phyloP scores from a whole-genome alignment of 2,888 invertebrate species.

The Scaptomyza reducta region DNA sequence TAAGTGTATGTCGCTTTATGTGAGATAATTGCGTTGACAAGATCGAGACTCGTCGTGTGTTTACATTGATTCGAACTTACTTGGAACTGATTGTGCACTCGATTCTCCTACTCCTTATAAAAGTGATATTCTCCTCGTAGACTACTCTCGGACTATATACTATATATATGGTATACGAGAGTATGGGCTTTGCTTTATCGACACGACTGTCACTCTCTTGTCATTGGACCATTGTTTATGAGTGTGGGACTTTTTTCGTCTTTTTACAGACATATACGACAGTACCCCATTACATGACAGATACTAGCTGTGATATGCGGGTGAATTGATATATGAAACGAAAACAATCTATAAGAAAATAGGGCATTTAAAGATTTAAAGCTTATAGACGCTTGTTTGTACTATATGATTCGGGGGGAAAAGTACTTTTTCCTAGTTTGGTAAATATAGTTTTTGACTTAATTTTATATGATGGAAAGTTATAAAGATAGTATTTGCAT shows the following conservation, averaged over 20 bases:
- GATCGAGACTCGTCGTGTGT: constrained; percentile 51
- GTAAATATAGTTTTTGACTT: not conserved
- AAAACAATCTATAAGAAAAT: constrained; percentile 19
- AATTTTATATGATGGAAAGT: constrained; percentile 23
- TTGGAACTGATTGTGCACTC: constrained; percentile 35
- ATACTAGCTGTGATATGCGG: constrained; percentile 46
- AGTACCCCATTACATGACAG: constrained; percentile 31
- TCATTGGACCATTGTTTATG: constrained; percentile 71
- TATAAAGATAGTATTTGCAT: constrained; percentile 55
- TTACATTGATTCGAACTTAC: constrained; percentile 55
- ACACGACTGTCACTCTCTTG: constrained; percentile 63
- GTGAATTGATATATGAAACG: constrained; percentile 36
- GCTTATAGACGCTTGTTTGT: not conserved
- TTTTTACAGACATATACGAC: not conserved
- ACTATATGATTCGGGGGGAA: not conserved
- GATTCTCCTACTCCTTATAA: not conserved
- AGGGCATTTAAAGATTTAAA: constrained; percentile 10
- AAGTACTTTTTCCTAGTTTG: not conserved
- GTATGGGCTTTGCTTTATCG: constrained; percentile 60
- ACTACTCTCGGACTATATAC: too few species aligned
- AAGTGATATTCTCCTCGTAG: constrained; percentile 5
- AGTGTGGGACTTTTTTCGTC: constrained; percentile 33
- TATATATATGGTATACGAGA: constrained; percentile 27
- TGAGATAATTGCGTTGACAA: constrained; percentile 50
- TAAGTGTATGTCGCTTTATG: constrained; percentile 16